phyloP scores from a whole-genome alignment of 1,140 invertebrate species.

The Whitmania pigra region DNA sequence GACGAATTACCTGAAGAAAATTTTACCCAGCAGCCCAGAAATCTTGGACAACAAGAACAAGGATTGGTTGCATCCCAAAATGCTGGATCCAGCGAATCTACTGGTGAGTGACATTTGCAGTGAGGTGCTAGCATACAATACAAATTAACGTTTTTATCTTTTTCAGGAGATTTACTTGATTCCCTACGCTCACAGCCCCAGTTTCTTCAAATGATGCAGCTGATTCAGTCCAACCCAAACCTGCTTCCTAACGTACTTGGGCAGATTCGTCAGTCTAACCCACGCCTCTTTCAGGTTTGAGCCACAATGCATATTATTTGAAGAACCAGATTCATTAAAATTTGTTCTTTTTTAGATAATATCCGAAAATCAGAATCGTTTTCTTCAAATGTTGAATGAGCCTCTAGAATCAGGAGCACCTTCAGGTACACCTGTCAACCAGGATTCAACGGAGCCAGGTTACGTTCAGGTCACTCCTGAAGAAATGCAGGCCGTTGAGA shows the following conservation, averaged over 20 bases:
- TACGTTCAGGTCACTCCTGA: no score
- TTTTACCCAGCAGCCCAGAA: no score
- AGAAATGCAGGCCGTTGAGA: conserved; percentile 92
- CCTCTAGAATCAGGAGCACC: conserved; percentile 44
- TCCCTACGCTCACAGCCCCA: no score
- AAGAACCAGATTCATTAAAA: no score
- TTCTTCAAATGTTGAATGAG: conserved; percentile 91
- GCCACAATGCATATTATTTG: background rate
- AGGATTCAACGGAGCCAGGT: no score
- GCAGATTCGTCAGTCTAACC: conserved; percentile 81
- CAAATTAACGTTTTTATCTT: no score
- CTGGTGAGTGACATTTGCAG: background rate
- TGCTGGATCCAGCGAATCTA: conserved; percentile 7
- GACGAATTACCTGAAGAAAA: no score
- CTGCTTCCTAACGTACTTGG: conserved; percentile 82
- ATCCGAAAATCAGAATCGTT: conserved; percentile 65
- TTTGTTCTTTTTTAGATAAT: conserved; percentile 34
- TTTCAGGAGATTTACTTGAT: conserved; percentile 61
- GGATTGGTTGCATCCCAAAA: no score
- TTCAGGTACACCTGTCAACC: conserved; percentile 31
- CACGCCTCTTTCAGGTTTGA: conserved; percentile 64
- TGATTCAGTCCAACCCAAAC: conserved; percentile 76
- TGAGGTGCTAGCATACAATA: no score
- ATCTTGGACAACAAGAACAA: no score
- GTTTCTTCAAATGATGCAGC: conserved; percentile 85